Conservation (phyloP, 2,113 vertebrate genomes). For the Ramphastos sulfuratus region DNA sequence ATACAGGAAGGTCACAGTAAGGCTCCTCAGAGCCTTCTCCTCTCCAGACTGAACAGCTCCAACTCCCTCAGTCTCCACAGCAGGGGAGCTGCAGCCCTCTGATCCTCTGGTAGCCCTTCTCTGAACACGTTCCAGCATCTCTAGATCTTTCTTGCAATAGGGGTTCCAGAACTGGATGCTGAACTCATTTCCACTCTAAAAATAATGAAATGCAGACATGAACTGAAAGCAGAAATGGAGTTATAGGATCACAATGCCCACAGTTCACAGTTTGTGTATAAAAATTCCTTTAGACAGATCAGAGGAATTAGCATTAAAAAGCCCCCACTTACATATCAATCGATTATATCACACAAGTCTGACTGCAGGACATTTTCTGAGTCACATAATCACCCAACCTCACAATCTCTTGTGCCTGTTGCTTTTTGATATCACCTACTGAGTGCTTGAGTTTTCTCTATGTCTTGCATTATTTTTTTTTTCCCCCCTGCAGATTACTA, state of each 20-base stretch:
- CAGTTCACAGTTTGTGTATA: neutral
- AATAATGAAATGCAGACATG: neutral
- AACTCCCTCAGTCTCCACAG: too few species aligned
- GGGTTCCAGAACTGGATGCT: too few species aligned
- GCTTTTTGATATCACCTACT: neutral
- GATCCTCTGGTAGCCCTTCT: too few species aligned
- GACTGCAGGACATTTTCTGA: neutral
- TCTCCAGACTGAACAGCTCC: too few species aligned
- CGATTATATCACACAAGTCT: neutral
- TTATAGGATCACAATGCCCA: neutral
- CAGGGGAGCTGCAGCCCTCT: too few species aligned
- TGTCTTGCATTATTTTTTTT: neutral
- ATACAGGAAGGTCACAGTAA: too few species aligned
- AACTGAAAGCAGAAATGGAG: neutral
- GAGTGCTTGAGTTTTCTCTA: neutral
- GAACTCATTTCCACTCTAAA: neutral
- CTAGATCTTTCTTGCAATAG: too few species aligned
- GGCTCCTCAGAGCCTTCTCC: too few species aligned
- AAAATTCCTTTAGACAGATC: neutral
- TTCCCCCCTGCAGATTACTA: neutral
- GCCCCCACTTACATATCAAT: neutral
- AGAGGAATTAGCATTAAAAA: conserved; percentile 13
- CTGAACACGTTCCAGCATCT: too few species aligned
- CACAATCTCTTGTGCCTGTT: conserved; percentile 5
- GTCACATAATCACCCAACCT: neutral